Evolutionary conservation across 2,113 vertebrate genomes (phyloP).

Genomic region (Brachyhypopomus occidentalis): DNA sequence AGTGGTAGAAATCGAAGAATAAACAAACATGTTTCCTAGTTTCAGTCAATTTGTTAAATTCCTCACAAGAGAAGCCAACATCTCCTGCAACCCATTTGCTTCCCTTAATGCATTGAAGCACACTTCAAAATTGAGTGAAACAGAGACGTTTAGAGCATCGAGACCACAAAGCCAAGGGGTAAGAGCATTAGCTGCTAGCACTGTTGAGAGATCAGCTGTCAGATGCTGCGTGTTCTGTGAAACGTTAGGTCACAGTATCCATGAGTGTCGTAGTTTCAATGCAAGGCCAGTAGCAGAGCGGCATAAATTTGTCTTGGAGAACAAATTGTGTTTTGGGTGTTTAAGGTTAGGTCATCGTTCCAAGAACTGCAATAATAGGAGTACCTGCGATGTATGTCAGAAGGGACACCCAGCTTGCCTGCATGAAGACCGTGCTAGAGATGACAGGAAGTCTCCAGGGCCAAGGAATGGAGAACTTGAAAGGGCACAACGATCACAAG

Average conservation of each 20-base stretch:
- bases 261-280: constrained; percentile 2
- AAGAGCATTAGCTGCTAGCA: not conserved
- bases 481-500: not conserved
- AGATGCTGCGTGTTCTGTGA: not conserved
- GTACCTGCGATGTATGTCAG: constrained; percentile 4
- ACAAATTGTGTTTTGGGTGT: constrained; percentile 35
- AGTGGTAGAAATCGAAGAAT: not conserved
- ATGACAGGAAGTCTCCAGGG: too few species aligned
- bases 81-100: not conserved
- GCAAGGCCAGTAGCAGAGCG: not conserved
- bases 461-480: too few species aligned
- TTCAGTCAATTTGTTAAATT: constrained; percentile 43
- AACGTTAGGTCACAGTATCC: constrained; percentile 1
- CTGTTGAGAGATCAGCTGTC: not conserved
- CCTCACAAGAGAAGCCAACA: constrained; percentile 4
- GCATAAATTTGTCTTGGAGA: constrained; percentile 14
- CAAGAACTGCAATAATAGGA: constrained; percentile 19
- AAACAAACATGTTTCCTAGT: constrained; percentile 32
- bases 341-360: constrained; percentile 25
- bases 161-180: too few species aligned
- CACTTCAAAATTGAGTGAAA: not conserved
- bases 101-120: not conserved
- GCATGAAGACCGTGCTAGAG: too few species aligned
- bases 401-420: not conserved
- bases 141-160: not conserved